phyloP scores from a whole-genome alignment of 2,797 vertebrate genomes.

The Brachyalestes nurse region DNA sequence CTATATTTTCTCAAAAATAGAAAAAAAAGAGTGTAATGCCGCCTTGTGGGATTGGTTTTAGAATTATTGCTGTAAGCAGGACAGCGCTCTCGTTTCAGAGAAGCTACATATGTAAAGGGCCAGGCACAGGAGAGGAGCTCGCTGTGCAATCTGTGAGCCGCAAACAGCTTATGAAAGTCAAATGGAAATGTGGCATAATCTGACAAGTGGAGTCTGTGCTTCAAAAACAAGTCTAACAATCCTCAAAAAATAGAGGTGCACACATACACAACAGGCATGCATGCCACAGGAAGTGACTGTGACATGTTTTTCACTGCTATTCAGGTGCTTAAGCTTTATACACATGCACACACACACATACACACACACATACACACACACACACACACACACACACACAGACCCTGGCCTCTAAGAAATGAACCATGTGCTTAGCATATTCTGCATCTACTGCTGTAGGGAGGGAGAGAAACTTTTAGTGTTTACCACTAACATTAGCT shows the following conservation, averaged over 20 bases:
- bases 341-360: not conserved
- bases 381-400: not conserved
- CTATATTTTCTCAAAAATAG: conserved; percentile 16
- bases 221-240: conserved; percentile 82
- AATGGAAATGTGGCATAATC: conserved; percentile 86
- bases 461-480: conserved; percentile 33
- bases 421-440: conserved; percentile 48
- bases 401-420: conserved; percentile 53
- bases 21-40: conserved; percentile 64
- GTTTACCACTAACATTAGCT: conserved; percentile 50
- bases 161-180: conserved; percentile 88
- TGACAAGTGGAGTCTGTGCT: conserved; percentile 78
- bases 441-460: conserved; percentile 11
- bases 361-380: conserved; percentile 32
- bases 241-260: conserved; percentile 63
- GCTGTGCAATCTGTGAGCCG: conserved; percentile 81
- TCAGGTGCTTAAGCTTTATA: conserved; percentile 65
- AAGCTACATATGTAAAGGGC: conserved; percentile 82
- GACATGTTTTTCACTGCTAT: conserved; percentile 68
- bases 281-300: conserved; percentile 50
- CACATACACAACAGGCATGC: conserved; percentile 57
- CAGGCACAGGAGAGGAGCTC: conserved; percentile 78
- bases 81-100: conserved; percentile 70
- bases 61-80: conserved; percentile 72
- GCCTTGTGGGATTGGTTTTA: conserved; percentile 65